phyloP scores from a whole-genome alignment of 1,140 invertebrate genomes.

The Zophobas atratus region DNA sequence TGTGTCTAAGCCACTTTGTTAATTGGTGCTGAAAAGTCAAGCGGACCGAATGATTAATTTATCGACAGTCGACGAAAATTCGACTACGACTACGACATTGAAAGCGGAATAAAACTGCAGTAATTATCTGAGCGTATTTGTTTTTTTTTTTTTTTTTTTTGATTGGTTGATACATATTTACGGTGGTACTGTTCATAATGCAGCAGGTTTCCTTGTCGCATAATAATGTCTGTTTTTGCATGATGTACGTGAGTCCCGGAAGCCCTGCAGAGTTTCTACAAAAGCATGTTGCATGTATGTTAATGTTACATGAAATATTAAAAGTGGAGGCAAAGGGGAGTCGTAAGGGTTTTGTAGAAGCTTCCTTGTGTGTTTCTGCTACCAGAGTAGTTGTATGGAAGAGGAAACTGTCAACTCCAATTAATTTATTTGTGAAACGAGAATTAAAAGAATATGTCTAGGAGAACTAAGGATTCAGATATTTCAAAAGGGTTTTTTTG shows the following conservation, averaged over 20 bases:
- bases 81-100: background rate
- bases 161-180: background rate
- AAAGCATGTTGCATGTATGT: background rate
- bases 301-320: background rate
- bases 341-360: background rate
- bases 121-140: too few species aligned
- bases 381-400: too few species aligned
- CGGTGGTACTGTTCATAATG: too few species aligned
- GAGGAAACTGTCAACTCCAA: too few species aligned
- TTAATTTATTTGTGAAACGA: too few species aligned
- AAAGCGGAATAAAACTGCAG: too few species aligned
- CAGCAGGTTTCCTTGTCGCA: background rate
- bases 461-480: too few species aligned
- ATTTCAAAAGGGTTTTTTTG: too few species aligned
- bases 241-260: background rate
- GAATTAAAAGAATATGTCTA: too few species aligned
- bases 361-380: too few species aligned
- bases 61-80: conserved; percentile 15
- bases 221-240: background rate
- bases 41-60: conserved; percentile 39
- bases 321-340: background rate
- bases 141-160: too few species aligned
- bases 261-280: background rate
- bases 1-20: conserved; percentile 18
- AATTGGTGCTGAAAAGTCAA: conserved; percentile 43